Evolutionary conservation across 2,113 vertebrate species (phyloP), one percentile per base, ranked within the genome.

Genomic region (Phrynocephalus versicolor): DNA sequence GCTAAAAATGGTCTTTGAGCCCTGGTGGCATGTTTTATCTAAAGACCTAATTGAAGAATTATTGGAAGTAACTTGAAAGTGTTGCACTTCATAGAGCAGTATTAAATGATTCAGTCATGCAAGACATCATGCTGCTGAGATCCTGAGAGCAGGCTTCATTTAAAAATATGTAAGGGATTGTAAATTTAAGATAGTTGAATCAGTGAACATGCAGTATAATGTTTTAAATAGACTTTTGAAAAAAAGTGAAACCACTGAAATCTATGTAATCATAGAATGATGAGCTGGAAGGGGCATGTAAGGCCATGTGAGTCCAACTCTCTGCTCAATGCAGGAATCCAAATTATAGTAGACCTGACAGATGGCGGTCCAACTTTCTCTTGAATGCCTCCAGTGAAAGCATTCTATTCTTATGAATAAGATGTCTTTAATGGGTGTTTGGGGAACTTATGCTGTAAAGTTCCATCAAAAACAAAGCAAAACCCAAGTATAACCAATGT

Each of bases 11-110:
- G 67, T 1, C 1, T 74, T 0, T 10, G 74, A 84, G 30, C 62
- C 79, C 78, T 83, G 82, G 67, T 83, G 62, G 41, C 25, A 1
- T 62, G 0, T 86, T 92, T 88, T 0, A 1, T 91, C 82, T 57
- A 0, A 0, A 88, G 37, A 35, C 0, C 0, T 0, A 3, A 21
- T 85, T 0, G 0, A 55, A 90, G 92, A 82, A 85, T 79, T 55
- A n/a, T 65, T 72, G 41, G 0, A 10, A 27, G 30, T 82, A 57
- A 69, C n/a, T 76, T 76, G 37, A 51, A 76, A 27, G 41, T 55
- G 60, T 23, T 73, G 67, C 27, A 78, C 35, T 84, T 80, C 23
- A 57, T 37, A 62, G 37, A 69, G 27, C 55, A 27, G 77, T 73
- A 58, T 77, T 37, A 88, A 83, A 58, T 65, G 41, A 81, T 19